A percentile compares a stretch with the other conserved stretches of the same genome.
Evolutionary conservation across 2,888 invertebrate genomes (phyloP).

Genomic region (Trichogramma evanescens): DNA sequence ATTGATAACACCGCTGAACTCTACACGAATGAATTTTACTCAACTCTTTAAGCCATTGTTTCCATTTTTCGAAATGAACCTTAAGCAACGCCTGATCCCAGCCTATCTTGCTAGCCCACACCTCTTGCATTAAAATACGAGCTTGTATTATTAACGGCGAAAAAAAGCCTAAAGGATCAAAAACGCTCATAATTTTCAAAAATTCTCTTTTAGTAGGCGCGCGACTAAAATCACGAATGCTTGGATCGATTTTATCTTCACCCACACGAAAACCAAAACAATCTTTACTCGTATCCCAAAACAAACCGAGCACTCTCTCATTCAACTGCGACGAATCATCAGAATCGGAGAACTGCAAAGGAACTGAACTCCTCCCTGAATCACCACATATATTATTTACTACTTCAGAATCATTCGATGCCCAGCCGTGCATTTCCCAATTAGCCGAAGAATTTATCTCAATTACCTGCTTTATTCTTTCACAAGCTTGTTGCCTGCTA

Average conservation of each 20-base stretch:
- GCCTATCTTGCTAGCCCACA: background rate
- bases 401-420: background rate
- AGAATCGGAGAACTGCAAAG: no score
- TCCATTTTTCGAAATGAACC: no score
- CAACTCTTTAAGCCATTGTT: no score
- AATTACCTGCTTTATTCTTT: constrained; percentile 13
- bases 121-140: background rate
- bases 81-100: background rate
- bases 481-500: constrained; percentile 18
- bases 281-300: background rate
- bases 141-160: background rate
- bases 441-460: constrained; percentile 7
- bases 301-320: no score
- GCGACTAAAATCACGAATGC: background rate
- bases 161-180: background rate
- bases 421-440: background rate
- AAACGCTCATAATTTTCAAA: background rate
- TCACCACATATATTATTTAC: no score
- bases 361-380: no score
- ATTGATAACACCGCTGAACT: no score
- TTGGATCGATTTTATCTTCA: background rate
- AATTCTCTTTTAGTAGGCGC: background rate
- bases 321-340: no score
- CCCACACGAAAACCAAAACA: background rate
- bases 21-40: no score